These are phyloP conservation scores for Bradypodion pumilum DNA, from an alignment of 2,797 vertebrate species.

Conservation along the genomic window DNA sequence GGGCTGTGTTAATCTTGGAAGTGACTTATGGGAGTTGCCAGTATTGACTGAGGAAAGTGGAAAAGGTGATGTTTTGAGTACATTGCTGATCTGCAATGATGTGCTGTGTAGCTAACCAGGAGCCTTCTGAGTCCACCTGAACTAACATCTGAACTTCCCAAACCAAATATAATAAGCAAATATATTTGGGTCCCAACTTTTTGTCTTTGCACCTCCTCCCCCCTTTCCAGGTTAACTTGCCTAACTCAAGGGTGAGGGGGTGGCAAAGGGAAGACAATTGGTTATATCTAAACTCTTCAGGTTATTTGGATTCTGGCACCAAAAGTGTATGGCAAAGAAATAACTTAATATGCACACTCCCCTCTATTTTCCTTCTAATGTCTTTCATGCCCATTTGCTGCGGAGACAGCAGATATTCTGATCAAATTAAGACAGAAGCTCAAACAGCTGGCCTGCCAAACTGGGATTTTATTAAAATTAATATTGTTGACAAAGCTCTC, in stretches of 20 bases:
- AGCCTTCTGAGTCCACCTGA: background rate
- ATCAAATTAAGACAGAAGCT: slow-evolving; percentile 71
- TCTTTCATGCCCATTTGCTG: slow-evolving; percentile 61
- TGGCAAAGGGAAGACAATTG: background rate
- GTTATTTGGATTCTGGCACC: background rate
- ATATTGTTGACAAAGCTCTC: slow-evolving; percentile 65
- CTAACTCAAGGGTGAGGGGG: background rate
- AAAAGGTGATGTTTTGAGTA: too few species aligned
- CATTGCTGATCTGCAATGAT: background rate
- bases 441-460: slow-evolving; percentile 67
- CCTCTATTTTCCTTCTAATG: slow-evolving; percentile 58
- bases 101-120: background rate
- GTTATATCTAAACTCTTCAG: background rate
- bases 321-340: slow-evolving; percentile 58
- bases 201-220: too few species aligned
- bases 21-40: too few species aligned
- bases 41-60: too few species aligned
- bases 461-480: slow-evolving; percentile 72
- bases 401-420: slow-evolving; percentile 62
- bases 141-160: background rate
- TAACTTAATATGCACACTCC: slow-evolving; percentile 37
- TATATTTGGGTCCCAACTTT: too few species aligned
- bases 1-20: too few species aligned
- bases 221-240: background rate
- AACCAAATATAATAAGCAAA: background rate